Conservation (phyloP, 2,113 vertebrate genomes). For the Anhinga rufa region DNA sequence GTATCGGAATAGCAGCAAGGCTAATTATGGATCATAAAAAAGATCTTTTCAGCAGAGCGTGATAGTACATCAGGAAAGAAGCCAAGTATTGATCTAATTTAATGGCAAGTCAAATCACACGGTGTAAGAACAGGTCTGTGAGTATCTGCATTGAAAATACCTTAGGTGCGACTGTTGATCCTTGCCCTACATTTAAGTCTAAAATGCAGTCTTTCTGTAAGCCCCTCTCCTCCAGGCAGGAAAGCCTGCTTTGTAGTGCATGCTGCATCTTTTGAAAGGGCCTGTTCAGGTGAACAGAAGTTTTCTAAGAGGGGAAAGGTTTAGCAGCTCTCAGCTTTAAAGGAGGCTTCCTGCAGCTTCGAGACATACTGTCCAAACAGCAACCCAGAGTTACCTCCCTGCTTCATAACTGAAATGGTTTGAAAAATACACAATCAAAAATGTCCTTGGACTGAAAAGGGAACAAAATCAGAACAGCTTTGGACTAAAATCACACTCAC, state of each 20-base stretch:
- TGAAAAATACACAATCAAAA: not conserved
- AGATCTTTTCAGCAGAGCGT: not conserved
- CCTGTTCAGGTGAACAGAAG: not conserved
- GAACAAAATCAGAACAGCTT: not conserved
- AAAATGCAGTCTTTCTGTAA: not conserved
- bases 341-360: not conserved
- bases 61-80: not conserved
- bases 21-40: not conserved
- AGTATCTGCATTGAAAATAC: not conserved
- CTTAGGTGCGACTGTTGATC: not conserved
- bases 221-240: not conserved
- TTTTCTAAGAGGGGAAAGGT: not conserved
- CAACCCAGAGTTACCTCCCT: not conserved
- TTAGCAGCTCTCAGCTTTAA: not conserved
- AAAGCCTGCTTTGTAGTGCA: not conserved
- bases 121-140: not conserved
- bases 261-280: not conserved
- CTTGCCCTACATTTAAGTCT: not conserved
- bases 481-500: not conserved
- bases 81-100: conserved; percentile 10
- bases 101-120: not conserved
- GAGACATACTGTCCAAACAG: not conserved
- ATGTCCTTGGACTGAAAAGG: not conserved
- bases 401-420: not conserved
- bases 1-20: not conserved